A percentile compares a stretch with the other conserved stretches of the same genome.
Evolutionary conservation across 1,140 invertebrate species (phyloP).

Genomic region (Leptonema lineaticorne): DNA sequence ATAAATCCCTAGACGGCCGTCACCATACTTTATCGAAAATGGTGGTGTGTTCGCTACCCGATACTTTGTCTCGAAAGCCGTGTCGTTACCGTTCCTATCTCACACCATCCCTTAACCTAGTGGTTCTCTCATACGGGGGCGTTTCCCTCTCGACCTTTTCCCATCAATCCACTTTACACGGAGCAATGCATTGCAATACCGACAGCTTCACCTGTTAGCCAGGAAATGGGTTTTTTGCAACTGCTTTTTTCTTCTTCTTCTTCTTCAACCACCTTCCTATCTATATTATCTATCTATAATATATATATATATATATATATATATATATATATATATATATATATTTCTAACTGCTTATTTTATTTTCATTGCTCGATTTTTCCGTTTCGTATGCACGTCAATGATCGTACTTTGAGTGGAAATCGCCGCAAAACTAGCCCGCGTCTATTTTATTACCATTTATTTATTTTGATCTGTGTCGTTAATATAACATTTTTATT

Average conservation of each 20-base stretch:
- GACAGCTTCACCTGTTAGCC: conserved; percentile 37
- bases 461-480: not conserved
- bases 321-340: too few relatives aligned
- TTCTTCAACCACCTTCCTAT: not conserved
- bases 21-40: conserved; percentile 30
- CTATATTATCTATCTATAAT: not conserved
- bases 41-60: conserved; percentile 20
- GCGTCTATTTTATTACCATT: conserved; percentile 1
- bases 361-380: not conserved
- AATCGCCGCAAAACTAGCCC: conserved; percentile 4
- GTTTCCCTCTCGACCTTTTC: conserved; percentile 8
- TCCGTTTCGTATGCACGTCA: not conserved
- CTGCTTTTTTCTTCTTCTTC: not conserved
- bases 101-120: not conserved
- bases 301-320: too few relatives aligned
- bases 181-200: conserved; percentile 34
- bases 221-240: conserved; percentile 31
- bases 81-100: conserved; percentile 15
- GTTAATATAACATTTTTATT: not conserved
- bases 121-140: not conserved
- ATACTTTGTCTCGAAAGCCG: conserved; percentile 26
- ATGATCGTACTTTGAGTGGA: not conserved
- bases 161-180: conserved; percentile 40
- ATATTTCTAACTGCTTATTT: too few relatives aligned
- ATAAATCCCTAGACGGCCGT: conserved; percentile 26